phyloP scores from a whole-genome alignment of 2,113 vertebrate genomes.

The Ophiodon elongatus region DNA sequence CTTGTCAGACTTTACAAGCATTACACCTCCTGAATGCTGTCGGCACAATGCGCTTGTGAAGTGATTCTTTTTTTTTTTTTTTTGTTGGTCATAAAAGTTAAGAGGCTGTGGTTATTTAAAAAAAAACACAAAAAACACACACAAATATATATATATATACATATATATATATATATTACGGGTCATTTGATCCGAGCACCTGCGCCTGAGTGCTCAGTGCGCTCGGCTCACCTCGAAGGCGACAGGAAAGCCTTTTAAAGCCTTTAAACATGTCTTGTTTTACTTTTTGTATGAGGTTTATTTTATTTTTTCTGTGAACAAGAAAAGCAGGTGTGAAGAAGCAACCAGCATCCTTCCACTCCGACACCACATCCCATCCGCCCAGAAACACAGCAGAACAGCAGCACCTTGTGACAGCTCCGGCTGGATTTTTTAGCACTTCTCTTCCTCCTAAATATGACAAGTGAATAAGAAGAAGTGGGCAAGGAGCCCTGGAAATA shows the following conservation, averaged over 20 bases:
- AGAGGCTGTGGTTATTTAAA: constrained; percentile 29
- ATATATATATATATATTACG: no score
- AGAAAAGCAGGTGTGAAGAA: constrained; percentile 43
- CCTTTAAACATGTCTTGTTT: background rate
- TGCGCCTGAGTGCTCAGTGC: constrained; percentile 27
- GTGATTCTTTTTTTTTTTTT: constrained; percentile 43
- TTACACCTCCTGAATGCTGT: constrained; percentile 70
- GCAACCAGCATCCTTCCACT: background rate
- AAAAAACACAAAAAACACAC: constrained; percentile 5
- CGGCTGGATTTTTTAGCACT: constrained; percentile 10
- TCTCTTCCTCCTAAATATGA: constrained; percentile 7
- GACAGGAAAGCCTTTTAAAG: background rate
- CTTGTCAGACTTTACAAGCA: constrained; percentile 84
- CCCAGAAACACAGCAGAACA: constrained; percentile 39
- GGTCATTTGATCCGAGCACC: constrained; percentile 65
- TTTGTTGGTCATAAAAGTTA: constrained; percentile 68
- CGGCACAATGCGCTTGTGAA: constrained; percentile 67
- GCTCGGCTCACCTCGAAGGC: constrained; percentile 38
- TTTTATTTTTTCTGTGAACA: background rate
- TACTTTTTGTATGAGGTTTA: background rate
- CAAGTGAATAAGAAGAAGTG: background rate
- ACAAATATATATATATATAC: no score
- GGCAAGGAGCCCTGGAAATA: constrained; percentile 15
- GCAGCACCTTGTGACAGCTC: constrained; percentile 62
- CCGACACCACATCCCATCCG: background rate